These are phyloP conservation scores for Oryzias woworae DNA, from an alignment of 2,113 vertebrate species.

Conservation along the genomic window DNA sequence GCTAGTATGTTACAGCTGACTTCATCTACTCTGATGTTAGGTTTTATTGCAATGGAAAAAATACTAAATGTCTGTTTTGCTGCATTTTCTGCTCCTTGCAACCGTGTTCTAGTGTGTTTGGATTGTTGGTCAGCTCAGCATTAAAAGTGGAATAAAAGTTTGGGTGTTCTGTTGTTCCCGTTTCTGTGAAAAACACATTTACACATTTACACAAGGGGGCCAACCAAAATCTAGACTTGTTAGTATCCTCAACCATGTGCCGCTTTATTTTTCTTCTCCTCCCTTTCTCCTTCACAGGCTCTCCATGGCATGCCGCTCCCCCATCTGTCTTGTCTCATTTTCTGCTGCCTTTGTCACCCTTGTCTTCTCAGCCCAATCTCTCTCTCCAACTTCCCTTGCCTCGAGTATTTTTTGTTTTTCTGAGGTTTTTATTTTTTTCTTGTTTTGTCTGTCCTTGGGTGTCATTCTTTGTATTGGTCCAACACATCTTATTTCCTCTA, in stretches of 20 bases:
- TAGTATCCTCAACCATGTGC: slow-evolving; percentile 7
- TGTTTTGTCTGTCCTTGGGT: slow-evolving; percentile 7
- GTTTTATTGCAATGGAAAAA: slow-evolving; percentile 37
- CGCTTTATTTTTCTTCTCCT: slow-evolving; percentile 4
- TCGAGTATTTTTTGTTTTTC: slow-evolving; percentile 3
- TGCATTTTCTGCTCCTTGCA: slow-evolving; percentile 23
- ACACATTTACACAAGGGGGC: slow-evolving; percentile 6
- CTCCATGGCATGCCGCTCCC: slow-evolving; percentile 3
- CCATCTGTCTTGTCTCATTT: slow-evolving; percentile 31
- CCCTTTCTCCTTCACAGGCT: slow-evolving; percentile 12
- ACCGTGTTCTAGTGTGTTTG: slow-evolving; percentile 11
- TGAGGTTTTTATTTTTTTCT: background rate
- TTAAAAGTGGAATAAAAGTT: slow-evolving; percentile 46
- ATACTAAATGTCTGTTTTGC: slow-evolving; percentile 19
- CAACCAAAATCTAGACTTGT: slow-evolving; percentile 2
- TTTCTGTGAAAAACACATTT: background rate
- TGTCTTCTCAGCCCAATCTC: slow-evolving; percentile 14
- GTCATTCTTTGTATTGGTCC: slow-evolving; percentile 2
- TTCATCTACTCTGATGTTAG: slow-evolving; percentile 33
- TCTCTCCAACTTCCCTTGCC: slow-evolving; percentile 10
- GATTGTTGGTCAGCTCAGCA: slow-evolving; percentile 17
- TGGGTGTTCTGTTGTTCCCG: background rate
- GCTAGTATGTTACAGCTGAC: slow-evolving; percentile 31
- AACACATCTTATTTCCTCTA: background rate
- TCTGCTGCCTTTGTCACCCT: slow-evolving; percentile 30